A percentile compares a stretch with the other conserved stretches of the same genome.
Conservation (phyloP, 2,888 invertebrate species). For the Arrhopalites spinosus region DNA sequence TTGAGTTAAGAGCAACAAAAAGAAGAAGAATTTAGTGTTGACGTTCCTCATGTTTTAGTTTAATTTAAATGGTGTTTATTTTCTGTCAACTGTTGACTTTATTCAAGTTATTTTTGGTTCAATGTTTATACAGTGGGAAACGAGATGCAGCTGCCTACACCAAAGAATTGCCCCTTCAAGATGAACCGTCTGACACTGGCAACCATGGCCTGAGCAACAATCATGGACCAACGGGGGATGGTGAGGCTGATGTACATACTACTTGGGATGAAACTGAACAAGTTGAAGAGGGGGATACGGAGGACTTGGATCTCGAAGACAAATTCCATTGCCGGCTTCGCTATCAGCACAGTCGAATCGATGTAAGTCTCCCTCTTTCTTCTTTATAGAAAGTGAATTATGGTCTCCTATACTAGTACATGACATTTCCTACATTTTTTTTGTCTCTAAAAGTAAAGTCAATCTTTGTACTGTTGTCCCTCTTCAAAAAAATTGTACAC, state of each 20-base stretch:
- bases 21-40: no score
- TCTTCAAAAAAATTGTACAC: background rate
- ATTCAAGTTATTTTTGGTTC: constrained; percentile 17
- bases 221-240: constrained; percentile 10
- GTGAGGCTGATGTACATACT: constrained; percentile 37
- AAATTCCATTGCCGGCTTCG: constrained; percentile 73
- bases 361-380: constrained; percentile 62
- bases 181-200: constrained; percentile 31
- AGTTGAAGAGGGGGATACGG: constrained; percentile 38
- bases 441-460: background rate
- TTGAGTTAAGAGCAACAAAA: background rate
- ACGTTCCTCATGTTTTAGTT: constrained; percentile 12
- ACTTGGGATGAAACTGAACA: constrained; percentile 48
- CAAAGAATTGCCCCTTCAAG: constrained; percentile 35
- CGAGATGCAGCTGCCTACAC: constrained; percentile 33
- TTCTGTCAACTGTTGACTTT: constrained; percentile 13
- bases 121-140: constrained; percentile 33
- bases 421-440: background rate
- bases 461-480: background rate
- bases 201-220: background rate
- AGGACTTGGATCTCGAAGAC: constrained; percentile 50
- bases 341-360: constrained; percentile 90
- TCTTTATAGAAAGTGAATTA: background rate
- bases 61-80: constrained; percentile 23
- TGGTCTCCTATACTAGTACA: background rate